Percentiles rank a stretch among this genome's conserved stretches.
phyloP scores from a whole-genome alignment of 2,113 vertebrate species.

The Aix galericulata region DNA sequence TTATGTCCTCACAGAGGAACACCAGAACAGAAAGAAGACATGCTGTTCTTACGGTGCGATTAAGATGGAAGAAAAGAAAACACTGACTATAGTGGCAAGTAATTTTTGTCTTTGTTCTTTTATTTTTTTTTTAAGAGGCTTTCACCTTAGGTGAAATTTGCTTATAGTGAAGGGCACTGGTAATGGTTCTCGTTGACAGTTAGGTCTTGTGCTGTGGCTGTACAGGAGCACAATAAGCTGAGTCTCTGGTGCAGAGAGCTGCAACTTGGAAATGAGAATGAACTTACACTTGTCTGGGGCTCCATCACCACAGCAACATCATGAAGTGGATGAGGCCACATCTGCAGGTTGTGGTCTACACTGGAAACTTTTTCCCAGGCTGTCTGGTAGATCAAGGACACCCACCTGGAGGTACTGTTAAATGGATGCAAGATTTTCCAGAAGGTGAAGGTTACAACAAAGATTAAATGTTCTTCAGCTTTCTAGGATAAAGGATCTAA shows the following conservation, averaged over 20 bases:
- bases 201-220: background rate
- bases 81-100: background rate
- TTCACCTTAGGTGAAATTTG: background rate
- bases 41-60: background rate
- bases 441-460: background rate
- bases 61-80: background rate
- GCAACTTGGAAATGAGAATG: background rate
- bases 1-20: background rate
- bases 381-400: background rate
- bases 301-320: background rate
- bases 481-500: background rate
- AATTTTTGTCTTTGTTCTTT: background rate
- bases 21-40: background rate
- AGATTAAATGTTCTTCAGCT: background rate
- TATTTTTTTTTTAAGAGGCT: background rate
- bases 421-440: background rate
- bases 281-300: background rate
- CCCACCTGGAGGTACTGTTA: fast-evolving
- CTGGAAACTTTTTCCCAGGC: background rate
- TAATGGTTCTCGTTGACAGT: background rate
- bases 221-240: background rate
- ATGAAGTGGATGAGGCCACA: background rate
- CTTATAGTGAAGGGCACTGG: background rate
- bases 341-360: background rate
- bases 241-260: background rate